phyloP scores from a whole-genome alignment of 2,888 invertebrate species.

The Dynastes tityus region DNA sequence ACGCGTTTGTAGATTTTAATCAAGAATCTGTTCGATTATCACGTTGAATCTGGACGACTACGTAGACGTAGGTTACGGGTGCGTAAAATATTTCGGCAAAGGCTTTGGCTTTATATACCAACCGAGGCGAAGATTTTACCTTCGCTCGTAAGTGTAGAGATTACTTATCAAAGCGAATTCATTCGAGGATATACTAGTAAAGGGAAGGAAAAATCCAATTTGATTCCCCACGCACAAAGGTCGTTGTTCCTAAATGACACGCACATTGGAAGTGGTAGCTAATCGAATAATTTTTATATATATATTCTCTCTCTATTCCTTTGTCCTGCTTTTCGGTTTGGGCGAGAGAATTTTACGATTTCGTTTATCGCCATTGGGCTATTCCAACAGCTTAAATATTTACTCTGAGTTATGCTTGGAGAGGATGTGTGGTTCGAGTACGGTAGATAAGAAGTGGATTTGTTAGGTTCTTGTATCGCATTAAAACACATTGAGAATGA shows the following conservation, averaged over 20 bases:
- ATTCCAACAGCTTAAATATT: constrained; percentile 13
- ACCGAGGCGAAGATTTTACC: neutral
- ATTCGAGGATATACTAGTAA: constrained; percentile 8
- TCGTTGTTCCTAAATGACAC: neutral
- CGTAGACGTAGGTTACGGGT: neutral
- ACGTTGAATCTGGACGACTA: neutral
- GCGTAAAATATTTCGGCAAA: constrained; percentile 5
- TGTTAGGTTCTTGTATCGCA: neutral
- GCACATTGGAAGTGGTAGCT: constrained; percentile 2
- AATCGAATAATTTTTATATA: constrained; percentile 19
- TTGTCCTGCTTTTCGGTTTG: neutral
- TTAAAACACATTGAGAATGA: neutral
- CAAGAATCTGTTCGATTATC: neutral
- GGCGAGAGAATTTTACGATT: constrained; percentile 6
- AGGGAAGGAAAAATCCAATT: constrained; percentile 3
- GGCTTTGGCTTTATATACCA: neutral
- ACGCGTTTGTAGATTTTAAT: neutral
- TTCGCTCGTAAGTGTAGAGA: constrained; percentile 7
- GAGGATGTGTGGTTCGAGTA: neutral
- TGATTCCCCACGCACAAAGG: constrained; percentile 1
- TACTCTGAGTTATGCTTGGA: neutral
- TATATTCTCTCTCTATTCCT: neutral
- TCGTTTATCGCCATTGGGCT: constrained; percentile 2
- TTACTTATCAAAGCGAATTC: constrained; percentile 10
- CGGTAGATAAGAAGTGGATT: no score